Conservation (phyloP, 2,113 vertebrate species). For the Osmerus eperlanus region DNA sequence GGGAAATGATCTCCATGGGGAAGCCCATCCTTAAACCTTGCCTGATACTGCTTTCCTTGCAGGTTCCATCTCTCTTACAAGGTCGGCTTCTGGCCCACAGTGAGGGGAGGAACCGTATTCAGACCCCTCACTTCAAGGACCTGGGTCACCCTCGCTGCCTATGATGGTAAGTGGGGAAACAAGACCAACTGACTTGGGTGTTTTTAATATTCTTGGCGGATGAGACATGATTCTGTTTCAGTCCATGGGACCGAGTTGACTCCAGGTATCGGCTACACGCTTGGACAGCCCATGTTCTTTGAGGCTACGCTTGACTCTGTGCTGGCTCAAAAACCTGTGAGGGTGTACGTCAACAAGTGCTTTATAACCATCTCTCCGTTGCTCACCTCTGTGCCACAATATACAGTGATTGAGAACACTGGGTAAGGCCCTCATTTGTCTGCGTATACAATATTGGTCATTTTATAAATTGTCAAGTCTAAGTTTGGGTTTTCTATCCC, state of each 20-base stretch:
- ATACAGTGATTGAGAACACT: conserved; percentile 53
- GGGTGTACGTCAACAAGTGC: conserved; percentile 61
- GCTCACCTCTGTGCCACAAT: conserved; percentile 28
- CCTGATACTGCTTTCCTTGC: conserved; percentile 3
- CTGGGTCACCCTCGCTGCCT: conserved; percentile 21
- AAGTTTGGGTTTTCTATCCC: not conserved
- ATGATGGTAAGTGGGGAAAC: conserved; percentile 54
- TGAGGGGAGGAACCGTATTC: conserved; percentile 30
- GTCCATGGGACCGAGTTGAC: conserved; percentile 42
- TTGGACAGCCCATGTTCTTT: conserved; percentile 63
- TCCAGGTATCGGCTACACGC: conserved; percentile 1
- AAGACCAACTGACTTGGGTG: not conserved
- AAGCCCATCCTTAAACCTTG: not conserved
- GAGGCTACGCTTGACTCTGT: conserved; percentile 29
- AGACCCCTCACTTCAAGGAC: conserved; percentile 24
- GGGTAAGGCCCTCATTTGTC: conserved; percentile 49
- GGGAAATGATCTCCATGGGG: not conserved
- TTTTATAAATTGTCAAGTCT: not conserved
- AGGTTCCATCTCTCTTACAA: conserved; percentile 56
- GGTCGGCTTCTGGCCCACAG: conserved; percentile 44
- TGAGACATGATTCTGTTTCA: conserved; percentile 14
- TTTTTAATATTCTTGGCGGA: not conserved
- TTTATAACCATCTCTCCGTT: conserved; percentile 41
- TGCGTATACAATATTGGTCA: not conserved
- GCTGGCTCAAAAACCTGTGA: not conserved